A percentile compares a stretch with the other conserved stretches of the same genome.
phyloP scores from a whole-genome alignment of 2,888 invertebrate species.

The Cheilosia vulpina region DNA sequence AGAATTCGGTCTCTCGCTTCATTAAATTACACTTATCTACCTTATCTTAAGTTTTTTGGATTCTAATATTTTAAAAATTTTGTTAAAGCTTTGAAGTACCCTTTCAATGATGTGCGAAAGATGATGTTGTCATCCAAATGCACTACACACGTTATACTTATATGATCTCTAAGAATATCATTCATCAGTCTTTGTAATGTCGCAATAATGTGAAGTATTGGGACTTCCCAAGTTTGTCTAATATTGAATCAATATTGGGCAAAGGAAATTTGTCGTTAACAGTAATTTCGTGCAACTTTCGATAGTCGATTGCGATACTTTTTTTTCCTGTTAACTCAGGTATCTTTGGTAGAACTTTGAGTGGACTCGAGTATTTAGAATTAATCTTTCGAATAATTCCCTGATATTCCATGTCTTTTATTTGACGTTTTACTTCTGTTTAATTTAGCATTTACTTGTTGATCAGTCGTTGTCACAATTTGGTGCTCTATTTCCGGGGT shows the following conservation, averaged over 20 bases:
- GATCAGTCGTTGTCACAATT: slow-evolving; percentile 12
- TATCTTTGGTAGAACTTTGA: slow-evolving; percentile 74
- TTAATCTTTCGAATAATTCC: slow-evolving; percentile 75
- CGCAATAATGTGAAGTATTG: too few species aligned
- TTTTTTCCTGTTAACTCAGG: too few species aligned
- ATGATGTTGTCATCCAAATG: too few species aligned
- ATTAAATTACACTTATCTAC: not conserved
- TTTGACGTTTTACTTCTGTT: slow-evolving; percentile 36
- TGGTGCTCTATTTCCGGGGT: slow-evolving; percentile 16
- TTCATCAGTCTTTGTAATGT: too few species aligned
- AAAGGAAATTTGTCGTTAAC: too few species aligned
- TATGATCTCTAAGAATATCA: too few species aligned
- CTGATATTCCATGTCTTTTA: slow-evolving; percentile 58
- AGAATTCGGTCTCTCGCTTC: not conserved
- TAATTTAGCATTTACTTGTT: slow-evolving; percentile 24
- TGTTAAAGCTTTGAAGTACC: slow-evolving; percentile 39
- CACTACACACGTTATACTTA: too few species aligned
- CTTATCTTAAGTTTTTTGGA: not conserved
- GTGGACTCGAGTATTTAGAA: slow-evolving; percentile 42
- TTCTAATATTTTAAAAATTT: not conserved
- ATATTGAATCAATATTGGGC: too few species aligned
- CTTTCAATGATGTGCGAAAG: slow-evolving; percentile 30
- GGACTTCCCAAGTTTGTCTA: too few species aligned
- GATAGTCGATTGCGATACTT: too few species aligned
- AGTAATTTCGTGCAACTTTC: too few species aligned